Conservation (phyloP, 2,797 vertebrate genomes). For the Natrix natrix region DNA sequence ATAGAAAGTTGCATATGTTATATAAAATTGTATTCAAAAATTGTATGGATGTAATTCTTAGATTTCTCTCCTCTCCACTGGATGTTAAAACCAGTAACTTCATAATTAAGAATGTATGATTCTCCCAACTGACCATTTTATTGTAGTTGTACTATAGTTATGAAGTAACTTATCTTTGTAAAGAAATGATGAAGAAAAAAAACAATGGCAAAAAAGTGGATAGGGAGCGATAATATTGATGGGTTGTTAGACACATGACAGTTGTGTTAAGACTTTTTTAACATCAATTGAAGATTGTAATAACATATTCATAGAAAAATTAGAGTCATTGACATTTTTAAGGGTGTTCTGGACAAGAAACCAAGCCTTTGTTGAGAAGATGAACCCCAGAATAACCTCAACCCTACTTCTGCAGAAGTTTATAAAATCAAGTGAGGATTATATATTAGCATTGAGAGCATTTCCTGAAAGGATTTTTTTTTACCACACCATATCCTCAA, state of each 20-base stretch:
- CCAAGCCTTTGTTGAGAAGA: background rate
- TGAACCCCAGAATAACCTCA: background rate
- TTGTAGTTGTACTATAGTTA: background rate
- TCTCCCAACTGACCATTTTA: background rate
- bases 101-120: background rate
- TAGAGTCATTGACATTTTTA: background rate
- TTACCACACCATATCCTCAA: background rate
- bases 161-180: background rate
- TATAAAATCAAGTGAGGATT: background rate
- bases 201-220: background rate
- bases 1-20: background rate
- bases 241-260: background rate
- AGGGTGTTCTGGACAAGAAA: background rate
- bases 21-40: background rate
- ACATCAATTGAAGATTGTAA: background rate
- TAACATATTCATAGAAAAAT: background rate
- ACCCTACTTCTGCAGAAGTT: background rate
- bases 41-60: background rate
- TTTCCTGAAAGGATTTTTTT: background rate
- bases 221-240: background rate
- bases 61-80: background rate
- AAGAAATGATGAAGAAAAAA: background rate
- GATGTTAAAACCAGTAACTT: background rate
- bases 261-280: background rate
- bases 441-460: background rate